These are phyloP conservation scores for Meteorus cinctellus DNA, from an alignment of 2,888 invertebrate genomes.

Conservation along the genomic window DNA sequence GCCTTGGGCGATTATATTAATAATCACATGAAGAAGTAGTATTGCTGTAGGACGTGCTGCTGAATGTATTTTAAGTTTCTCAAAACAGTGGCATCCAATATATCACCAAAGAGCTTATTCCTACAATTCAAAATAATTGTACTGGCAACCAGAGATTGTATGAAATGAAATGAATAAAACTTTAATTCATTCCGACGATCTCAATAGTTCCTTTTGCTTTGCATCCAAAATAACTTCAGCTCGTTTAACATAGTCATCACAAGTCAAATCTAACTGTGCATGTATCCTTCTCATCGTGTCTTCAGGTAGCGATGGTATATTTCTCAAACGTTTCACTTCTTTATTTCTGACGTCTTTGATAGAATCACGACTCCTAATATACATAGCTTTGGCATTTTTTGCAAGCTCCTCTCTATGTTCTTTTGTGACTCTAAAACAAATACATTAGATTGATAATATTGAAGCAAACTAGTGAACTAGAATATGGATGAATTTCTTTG, in stretches of 20 bases:
- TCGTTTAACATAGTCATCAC: constrained; percentile 80
- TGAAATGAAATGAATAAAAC: neutral
- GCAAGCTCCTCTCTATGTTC: constrained; percentile 92
- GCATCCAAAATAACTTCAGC: constrained; percentile 80
- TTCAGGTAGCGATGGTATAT: constrained; percentile 80
- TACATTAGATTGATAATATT: constrained; percentile 52
- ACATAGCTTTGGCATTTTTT: constrained; percentile 89
- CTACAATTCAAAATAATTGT: neutral
- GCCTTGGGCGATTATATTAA: constrained; percentile 66
- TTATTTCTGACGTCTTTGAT: constrained; percentile 86
- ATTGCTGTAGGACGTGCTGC: no score
- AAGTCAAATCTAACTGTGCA: constrained; percentile 81
- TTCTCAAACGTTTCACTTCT: constrained; percentile 82
- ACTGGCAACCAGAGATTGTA: neutral
- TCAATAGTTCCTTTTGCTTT: constrained; percentile 86
- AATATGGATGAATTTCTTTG: constrained; percentile 13
- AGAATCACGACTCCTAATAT: constrained; percentile 84
- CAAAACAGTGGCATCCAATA: no score
- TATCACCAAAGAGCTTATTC: neutral
- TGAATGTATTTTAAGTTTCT: neutral
- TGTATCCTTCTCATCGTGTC: constrained; percentile 82
- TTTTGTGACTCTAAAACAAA: constrained; percentile 82
- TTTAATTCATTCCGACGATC: constrained; percentile 61
- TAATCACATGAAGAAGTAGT: constrained; percentile 27
- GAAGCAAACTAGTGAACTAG: neutral